Evolutionary conservation across 2,797 vertebrate species (phyloP), one percentile per base, ranked within the genome.

Genomic region (Gobio occitaniae): DNA sequence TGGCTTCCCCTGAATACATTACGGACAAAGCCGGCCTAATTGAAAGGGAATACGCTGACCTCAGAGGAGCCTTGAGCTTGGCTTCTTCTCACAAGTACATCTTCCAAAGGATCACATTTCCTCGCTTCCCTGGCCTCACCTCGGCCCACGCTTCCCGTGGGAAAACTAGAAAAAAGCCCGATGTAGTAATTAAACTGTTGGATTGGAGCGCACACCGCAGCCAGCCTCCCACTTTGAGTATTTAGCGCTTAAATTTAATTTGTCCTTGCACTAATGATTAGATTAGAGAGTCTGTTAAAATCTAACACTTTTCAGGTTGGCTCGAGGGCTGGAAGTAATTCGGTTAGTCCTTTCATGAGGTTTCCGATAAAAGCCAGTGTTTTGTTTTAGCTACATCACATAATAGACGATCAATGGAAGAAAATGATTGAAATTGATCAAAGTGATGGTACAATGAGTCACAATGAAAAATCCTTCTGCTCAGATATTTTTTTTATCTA

Each of bases 221-320:
- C 79, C 66, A 38, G 87, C 86, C 87, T 86, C 90, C 83, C 86
- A 89, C 89, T 87, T 93, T 91, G 92, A 92, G 92, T 94, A 90
- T 92, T 92, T 91, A 94, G 93, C 92, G 89, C 90, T 91, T 93
- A 92, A 93, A 95, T 92, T 94, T 90, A 94, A 95, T 91, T 80
- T 83, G 93, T 94, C 94, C 94, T 95, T 95, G 94, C 94, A 93
- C 94, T 93, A 90, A 89, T 87, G 88, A 90, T 91, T 91, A 93
- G 91, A 93, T 84, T 52, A 63, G 68, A 79, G 41, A 77, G 54
- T 56, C 66, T 52, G 75, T 52, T 69, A 15, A 81, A 44, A 81
- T 75, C 44, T 44, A 68, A 81, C 44, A 52, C 47, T 50, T 82
- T 47, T 48, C 38, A 82, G 69, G 77, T 72, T 44, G 68, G 17